A percentile compares a stretch with the other conserved stretches of the same genome.
Evolutionary conservation across 2,888 invertebrate genomes (phyloP).

Genomic region (Euplexia lucipara): DNA sequence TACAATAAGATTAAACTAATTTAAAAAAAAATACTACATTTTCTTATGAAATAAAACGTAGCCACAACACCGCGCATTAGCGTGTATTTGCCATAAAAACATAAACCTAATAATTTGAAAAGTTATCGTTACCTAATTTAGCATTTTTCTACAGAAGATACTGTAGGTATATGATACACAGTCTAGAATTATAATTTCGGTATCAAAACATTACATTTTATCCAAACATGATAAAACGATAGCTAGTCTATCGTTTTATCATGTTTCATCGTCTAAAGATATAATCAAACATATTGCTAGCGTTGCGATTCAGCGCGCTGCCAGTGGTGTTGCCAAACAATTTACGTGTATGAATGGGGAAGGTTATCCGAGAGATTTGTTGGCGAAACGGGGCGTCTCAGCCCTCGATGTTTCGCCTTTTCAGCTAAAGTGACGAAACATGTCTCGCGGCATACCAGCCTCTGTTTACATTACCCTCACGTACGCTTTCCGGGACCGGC

Average conservation of each 20-base stretch:
- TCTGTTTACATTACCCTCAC: constrained; percentile 84
- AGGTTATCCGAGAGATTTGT: constrained; percentile 76
- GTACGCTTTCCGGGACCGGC: constrained; percentile 66
- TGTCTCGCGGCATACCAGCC: constrained; percentile 75
- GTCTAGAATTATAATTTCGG: too few relatives aligned
- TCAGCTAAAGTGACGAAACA: constrained; percentile 86
- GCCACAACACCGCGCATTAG: too few relatives aligned
- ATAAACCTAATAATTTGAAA: too few relatives aligned
- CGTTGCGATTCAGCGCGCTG: constrained; percentile 57
- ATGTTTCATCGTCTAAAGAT: too few relatives aligned
- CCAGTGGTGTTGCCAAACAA: constrained; percentile 68
- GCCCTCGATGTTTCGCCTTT: constrained; percentile 75
- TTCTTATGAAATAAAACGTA: too few relatives aligned
- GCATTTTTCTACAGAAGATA: too few relatives aligned
- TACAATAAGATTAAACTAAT: neutral
- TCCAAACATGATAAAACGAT: constrained; percentile 20
- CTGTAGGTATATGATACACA: too few relatives aligned
- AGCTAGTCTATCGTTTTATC: too few relatives aligned
- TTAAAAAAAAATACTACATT: too few relatives aligned
- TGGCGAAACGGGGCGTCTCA: constrained; percentile 71
- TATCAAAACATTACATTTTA: neutral
- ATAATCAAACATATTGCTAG: constrained; percentile 58
- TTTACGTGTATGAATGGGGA: constrained; percentile 72
- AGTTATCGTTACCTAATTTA: too few relatives aligned
- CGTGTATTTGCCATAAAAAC: too few relatives aligned